Base-by-base conservation (phyloP, 2,797 vertebrate species). In the Fringilla coelebs region DNA sequence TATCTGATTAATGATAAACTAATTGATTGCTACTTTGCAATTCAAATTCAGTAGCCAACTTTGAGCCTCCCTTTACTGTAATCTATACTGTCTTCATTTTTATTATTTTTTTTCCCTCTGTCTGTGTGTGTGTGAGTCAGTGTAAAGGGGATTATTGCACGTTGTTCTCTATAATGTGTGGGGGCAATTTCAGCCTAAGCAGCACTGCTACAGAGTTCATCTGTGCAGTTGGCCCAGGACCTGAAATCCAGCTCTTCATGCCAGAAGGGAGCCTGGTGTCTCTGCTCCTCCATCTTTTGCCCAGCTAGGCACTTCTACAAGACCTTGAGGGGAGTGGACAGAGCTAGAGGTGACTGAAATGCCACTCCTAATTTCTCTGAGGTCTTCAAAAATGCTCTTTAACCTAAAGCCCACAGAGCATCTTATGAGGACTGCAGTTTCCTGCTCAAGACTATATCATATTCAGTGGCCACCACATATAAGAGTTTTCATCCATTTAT, bases 1-100 rank as follows among this genome's bases (percentile, higher is more conserved):
- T 97, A 97, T 94, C 96, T 98, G 98, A 99, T 99, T 99, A 98
- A 99, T 98, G 98, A 95, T 96, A 97, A 98, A 98, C 97, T 98
- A 98, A 99, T 98, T 98, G 98, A 98, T 98, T 96, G 92, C 93
- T 96, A 63, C 85, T 97, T 98, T 95, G 88, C 93, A 95, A 97
- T 97, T 98, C 97, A 96, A 97, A 95, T 94, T 68, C 41, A 85
- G 36, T 79, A 85, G 62, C 95, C 66, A 96, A 88, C 82, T 93
- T 88, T 83, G 87, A 88, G 89, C 81, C n/a, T 95, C 24, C 80
- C 68, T 95, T 96, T 93, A 82, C 49, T 19, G 62, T 62, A 81
- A 83, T 87, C 74, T 71, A 51, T 49, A 72, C 29, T 16, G 41
- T 41, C 51, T 90, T 76, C 54, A 81, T 38, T 94, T 94, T 87